These are phyloP conservation scores for Euschistus heros DNA, from an alignment of 1,140 invertebrate species.

Conservation along the genomic window DNA sequence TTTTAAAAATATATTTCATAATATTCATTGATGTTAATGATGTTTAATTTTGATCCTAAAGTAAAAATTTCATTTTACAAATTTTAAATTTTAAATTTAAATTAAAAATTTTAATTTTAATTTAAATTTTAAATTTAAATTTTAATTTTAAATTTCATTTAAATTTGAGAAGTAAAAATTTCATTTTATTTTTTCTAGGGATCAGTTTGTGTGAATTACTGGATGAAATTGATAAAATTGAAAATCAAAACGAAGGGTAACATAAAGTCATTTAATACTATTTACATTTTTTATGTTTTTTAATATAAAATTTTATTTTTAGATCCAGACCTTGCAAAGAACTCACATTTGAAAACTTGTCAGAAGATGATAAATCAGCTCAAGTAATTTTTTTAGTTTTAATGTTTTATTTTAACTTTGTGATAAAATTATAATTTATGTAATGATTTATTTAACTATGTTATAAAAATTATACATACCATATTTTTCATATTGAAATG, in stretches of 20 bases:
- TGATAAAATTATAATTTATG: background rate
- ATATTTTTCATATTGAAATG: too few relatives aligned
- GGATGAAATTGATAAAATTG: background rate
- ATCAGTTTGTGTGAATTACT: background rate
- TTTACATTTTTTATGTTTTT: background rate
- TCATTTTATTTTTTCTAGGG: background rate
- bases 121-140: background rate
- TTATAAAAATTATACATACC: background rate
- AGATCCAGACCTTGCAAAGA: background rate
- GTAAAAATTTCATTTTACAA: too few relatives aligned
- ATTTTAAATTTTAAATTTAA: too few relatives aligned
- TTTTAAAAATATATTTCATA: too few relatives aligned
- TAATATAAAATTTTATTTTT: background rate
- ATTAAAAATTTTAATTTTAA: too few relatives aligned
- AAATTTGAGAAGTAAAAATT: too few relatives aligned
- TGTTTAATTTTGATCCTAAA: too few relatives aligned
- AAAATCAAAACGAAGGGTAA: background rate
- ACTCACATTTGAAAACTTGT: slow-evolving; percentile 19
- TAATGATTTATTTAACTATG: background rate
- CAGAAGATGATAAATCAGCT: slow-evolving; percentile 20
- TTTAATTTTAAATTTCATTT: background rate
- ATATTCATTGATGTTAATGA: too few relatives aligned
- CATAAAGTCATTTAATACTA: background rate
- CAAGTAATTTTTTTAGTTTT: slow-evolving; percentile 11
- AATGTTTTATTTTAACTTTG: background rate